phyloP scores from a whole-genome alignment of 2,797 vertebrate genomes.

The Malurus leucopterus region DNA sequence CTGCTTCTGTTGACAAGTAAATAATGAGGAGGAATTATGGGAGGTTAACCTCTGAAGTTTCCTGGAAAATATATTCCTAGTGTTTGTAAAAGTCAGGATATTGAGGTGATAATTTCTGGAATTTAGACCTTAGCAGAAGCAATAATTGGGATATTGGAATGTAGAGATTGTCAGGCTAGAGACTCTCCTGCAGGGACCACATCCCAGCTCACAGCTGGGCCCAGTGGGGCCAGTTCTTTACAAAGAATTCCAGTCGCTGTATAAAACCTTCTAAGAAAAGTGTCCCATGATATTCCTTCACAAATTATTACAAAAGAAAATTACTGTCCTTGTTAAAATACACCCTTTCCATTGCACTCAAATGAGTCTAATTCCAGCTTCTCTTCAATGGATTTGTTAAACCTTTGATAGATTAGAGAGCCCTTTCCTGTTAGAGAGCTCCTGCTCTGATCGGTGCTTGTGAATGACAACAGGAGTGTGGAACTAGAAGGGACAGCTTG shows the following conservation, averaged over 20 bases:
- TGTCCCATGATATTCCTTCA: background rate
- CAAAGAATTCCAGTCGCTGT: background rate
- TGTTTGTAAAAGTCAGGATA: background rate
- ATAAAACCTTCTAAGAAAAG: background rate
- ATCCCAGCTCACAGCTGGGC: background rate
- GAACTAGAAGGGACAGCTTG: slow-evolving; percentile 9
- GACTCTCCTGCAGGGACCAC: background rate
- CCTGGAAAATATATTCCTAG: background rate
- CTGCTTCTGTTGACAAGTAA: slow-evolving; percentile 11
- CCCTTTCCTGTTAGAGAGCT: background rate
- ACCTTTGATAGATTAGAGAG: background rate
- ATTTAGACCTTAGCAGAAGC: background rate
- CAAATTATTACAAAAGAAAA: background rate
- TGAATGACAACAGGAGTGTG: background rate
- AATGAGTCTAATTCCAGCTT: background rate
- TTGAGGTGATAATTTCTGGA: background rate
- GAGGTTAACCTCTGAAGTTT: background rate
- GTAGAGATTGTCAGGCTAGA: background rate
- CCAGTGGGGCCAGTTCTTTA: background rate
- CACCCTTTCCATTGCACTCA: background rate
- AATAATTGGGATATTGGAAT: background rate
- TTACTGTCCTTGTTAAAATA: background rate
- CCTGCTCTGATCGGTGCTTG: background rate
- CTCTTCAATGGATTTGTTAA: background rate
- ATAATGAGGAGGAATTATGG: slow-evolving; percentile 17